phyloP scores from a whole-genome alignment of 2,888 invertebrate genomes.

The Cheilosia vernalis region DNA sequence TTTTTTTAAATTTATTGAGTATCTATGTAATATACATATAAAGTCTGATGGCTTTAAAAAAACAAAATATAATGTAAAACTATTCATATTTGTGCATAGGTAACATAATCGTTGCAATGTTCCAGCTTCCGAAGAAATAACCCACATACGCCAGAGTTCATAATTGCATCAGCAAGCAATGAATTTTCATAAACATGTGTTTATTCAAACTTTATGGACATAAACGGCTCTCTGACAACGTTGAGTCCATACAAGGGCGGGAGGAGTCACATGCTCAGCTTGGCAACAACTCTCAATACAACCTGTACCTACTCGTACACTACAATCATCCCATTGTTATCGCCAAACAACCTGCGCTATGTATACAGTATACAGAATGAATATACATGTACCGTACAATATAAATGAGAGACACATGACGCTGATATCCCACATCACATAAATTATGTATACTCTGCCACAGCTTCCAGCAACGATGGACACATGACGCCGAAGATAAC shows the following conservation, averaged over 20 bases:
- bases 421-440: too few relatives aligned
- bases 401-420: too few relatives aligned
- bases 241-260: not conserved
- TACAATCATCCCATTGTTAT: not conserved
- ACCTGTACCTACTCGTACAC: not conserved
- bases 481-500: too few relatives aligned
- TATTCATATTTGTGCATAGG: too few relatives aligned
- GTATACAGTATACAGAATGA: too few relatives aligned
- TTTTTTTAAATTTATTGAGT: too few relatives aligned
- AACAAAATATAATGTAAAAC: too few relatives aligned
- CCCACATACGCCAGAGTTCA: constrained; percentile 8
- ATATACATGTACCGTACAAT: not conserved
- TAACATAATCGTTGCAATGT: not conserved
- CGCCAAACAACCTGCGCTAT: not conserved
- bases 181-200: not conserved
- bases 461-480: too few relatives aligned
- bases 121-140: not conserved
- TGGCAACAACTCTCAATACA: not conserved
- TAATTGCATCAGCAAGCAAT: not conserved
- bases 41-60: too few relatives aligned
- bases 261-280: constrained; percentile 5
- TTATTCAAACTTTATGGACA: constrained; percentile 1
- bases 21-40: too few relatives aligned
- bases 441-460: too few relatives aligned
- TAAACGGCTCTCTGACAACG: not conserved